Percentiles rank a stretch among this genome's conserved stretches.
Evolutionary conservation across 2,888 invertebrate genomes (phyloP).

Genomic region (Ophioninae sp.): DNA sequence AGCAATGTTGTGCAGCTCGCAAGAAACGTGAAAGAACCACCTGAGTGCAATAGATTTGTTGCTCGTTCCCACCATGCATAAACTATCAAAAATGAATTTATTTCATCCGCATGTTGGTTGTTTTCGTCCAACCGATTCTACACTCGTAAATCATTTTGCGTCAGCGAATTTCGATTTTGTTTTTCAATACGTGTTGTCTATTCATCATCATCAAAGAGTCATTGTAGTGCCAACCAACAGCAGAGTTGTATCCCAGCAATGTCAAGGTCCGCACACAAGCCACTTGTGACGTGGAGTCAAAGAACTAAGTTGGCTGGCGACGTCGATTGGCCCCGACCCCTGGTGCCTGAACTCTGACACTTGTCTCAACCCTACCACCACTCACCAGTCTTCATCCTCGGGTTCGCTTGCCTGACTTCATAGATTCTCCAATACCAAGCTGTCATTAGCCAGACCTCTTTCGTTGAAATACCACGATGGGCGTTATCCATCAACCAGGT

Average conservation of each 20-base stretch:
- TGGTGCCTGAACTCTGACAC: slow-evolving; percentile 59
- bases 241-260: neutral
- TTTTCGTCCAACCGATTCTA: neutral
- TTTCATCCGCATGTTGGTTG: neutral
- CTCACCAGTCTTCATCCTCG: slow-evolving; percentile 30
- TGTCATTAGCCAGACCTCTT: slow-evolving; percentile 42
- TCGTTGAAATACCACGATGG: slow-evolving; percentile 22
- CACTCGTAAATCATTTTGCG: neutral
- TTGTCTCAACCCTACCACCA: neutral
- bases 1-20: slow-evolving; percentile 43
- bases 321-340: slow-evolving; percentile 66
- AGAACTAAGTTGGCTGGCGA: slow-evolving; percentile 36
- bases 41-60: neutral
- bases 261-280: neutral
- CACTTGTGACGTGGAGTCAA: slow-evolving; percentile 24
- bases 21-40: slow-evolving; percentile 22
- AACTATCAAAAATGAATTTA: slow-evolving; percentile 17
- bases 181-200: neutral
- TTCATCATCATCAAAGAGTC: neutral
- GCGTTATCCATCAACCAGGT: neutral
- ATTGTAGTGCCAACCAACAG: neutral
- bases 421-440: slow-evolving; percentile 41
- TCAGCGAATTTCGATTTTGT: neutral
- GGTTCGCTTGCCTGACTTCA: slow-evolving; percentile 28
- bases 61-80: neutral